These are phyloP conservation scores for Caenorhabditis imperialis DNA, from an alignment of 2,888 invertebrate species.

Conservation along the genomic window DNA sequence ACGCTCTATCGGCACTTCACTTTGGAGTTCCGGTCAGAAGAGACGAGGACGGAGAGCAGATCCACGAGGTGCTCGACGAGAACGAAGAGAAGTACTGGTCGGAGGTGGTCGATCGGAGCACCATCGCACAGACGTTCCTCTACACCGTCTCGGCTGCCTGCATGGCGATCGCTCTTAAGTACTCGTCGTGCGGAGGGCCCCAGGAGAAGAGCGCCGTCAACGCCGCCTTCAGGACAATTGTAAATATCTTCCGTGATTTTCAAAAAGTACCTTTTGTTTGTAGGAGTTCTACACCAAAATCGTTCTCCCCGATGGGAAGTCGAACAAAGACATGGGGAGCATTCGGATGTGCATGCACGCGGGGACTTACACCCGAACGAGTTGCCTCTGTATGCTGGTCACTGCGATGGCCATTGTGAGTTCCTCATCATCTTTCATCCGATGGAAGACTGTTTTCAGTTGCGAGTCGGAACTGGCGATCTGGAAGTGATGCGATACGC, in stretches of 20 bases:
- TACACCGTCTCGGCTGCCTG: constrained; percentile 95
- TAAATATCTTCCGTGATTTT: not conserved
- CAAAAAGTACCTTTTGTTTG: not conserved
- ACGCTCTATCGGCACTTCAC: constrained; percentile 25
- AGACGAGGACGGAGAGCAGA: constrained; percentile 35
- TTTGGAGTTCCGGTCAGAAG: constrained; percentile 27
- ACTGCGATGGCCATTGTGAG: constrained; percentile 43
- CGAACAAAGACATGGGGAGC: constrained; percentile 16
- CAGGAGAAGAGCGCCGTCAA: constrained; percentile 6
- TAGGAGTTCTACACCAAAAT: constrained; percentile 39
- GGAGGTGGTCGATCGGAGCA: constrained; percentile 61
- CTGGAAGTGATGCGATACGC: constrained; percentile 39
- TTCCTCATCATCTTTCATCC: not conserved
- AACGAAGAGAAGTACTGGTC: constrained; percentile 62
- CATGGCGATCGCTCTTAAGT: constrained; percentile 92
- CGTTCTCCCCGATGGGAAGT: constrained; percentile 34
- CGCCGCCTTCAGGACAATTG: constrained; percentile 25
- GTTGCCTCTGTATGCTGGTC: constrained; percentile 26
- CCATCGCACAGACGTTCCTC: constrained; percentile 85
- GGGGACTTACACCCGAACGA: constrained; percentile 26
- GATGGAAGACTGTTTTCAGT: constrained; percentile 34
- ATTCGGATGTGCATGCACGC: constrained; percentile 37
- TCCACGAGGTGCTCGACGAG: constrained; percentile 12
- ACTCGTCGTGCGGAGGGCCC: constrained; percentile 85
- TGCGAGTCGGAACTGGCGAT: constrained; percentile 50